Base-by-base conservation (phyloP, 2,113 vertebrate genomes). In the Bubo blakistoni region DNA sequence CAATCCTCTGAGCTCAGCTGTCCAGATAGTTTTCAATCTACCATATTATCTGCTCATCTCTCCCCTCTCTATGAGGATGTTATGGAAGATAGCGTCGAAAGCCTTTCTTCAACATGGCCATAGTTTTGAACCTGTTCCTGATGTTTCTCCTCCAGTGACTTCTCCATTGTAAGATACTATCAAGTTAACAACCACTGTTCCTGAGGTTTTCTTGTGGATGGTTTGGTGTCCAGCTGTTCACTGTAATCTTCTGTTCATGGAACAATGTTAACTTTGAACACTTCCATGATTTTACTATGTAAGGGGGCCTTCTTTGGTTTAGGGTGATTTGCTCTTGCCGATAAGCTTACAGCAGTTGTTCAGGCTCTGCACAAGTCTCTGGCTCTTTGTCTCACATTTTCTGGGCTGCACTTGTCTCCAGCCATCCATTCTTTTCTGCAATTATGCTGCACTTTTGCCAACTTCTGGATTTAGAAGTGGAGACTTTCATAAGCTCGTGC, bases 241-340 rank as follows among this genome's bases (percentile, higher is more conserved):
- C 21, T 55, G 16, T 61, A 47, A 70, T n/a, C 34, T 82, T 91
- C 47, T 88, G 13, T 51, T 74, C 7, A 8, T 46, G 38, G 14
- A 79, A 32, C 25, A 70, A 22, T 2, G 1, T 36, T 70, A 22
- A 5, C 15, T 70, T 70, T 70, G 61, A 82, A 66, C 8, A 12
- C 21, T 36, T 65, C 10, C 44, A 13, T 42, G n/a, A 25, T 36
- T 47, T 86, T 25, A 42, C 20, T 61, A 0, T 18, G 20, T 70
- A 52, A 82, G 4, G 13, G 61, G 59, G 27, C 25, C 11, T 11
- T 29, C 70, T 73, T 86, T 38, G 22, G 4, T 57, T 69, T 46
- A 3, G 1, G 40, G 27, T 22, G 12, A 74, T 46, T 62, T 51
- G 11, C 18, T 61, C 55, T 36, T 57, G 44, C 21, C 0, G 0